A percentile compares a stretch with the other conserved stretches of the same genome.
Evolutionary conservation across 2,113 vertebrate genomes (phyloP).

Genomic region (Coptodon rendalli): DNA sequence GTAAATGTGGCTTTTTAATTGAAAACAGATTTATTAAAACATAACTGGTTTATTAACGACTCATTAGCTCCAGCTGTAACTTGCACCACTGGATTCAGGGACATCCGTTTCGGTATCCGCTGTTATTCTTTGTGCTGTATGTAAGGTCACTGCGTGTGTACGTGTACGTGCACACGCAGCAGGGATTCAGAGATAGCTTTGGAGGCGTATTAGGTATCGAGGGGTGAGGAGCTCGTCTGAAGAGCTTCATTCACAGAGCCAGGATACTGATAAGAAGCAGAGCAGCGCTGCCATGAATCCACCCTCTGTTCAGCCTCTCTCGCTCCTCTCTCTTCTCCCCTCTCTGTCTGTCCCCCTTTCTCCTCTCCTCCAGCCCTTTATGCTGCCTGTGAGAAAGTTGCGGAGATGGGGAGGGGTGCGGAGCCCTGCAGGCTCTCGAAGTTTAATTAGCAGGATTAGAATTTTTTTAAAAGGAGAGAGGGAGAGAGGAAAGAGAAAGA

Average conservation of each 20-base stretch:
- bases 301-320: slow-evolving; percentile 60
- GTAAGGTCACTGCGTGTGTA: not conserved
- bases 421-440: slow-evolving; percentile 54
- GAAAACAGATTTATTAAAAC: not conserved
- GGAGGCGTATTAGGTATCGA: slow-evolving; percentile 64
- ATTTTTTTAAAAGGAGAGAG: not conserved
- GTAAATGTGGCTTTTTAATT: not conserved
- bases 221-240: slow-evolving; percentile 53
- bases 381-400: slow-evolving; percentile 70
- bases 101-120: not conserved
- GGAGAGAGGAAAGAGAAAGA: not conserved
- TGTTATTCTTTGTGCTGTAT: not conserved
- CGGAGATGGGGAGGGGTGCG: slow-evolving; percentile 1
- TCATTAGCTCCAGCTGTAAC: not conserved
- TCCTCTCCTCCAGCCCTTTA: slow-evolving; percentile 38
- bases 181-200: slow-evolving; percentile 57
- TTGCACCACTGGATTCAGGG: not conserved
- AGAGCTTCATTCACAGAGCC: slow-evolving; percentile 69
- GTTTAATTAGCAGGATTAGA: slow-evolving; percentile 73
- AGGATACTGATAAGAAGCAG: slow-evolving; percentile 71
- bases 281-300: slow-evolving; percentile 65
- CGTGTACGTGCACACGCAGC: not conserved
- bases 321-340: not conserved
- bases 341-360: slow-evolving; percentile 7
- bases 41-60: not conserved